Base-by-base conservation (phyloP, 2,113 vertebrate genomes). In the Alligator sinensis region DNA sequence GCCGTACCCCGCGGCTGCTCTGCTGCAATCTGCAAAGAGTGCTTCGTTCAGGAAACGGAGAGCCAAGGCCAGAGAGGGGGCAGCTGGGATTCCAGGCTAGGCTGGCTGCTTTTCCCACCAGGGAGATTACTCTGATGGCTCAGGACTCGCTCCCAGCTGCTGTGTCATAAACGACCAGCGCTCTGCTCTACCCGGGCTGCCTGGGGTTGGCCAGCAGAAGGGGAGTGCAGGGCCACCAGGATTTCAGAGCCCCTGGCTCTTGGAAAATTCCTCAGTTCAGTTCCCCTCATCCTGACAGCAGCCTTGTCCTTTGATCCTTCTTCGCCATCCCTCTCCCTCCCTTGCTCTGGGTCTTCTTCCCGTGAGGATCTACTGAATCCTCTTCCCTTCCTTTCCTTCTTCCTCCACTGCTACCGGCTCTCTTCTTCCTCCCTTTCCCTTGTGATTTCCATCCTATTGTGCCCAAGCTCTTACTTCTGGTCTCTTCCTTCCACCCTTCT, bases 311-410 rank as follows among this genome's bases (percentile, higher is more conserved):
- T 66, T 18, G 15, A 61, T 25, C 63, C 91, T 66, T 72, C 80
- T 34, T 70, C 75, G 74, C 89, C 85, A 86, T 93, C 87, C 97
- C 86, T 94, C 47, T 84, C 18, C 82, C 95, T 91, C 93, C 94
- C 47, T 27, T 6, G 16, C 34, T 14, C 38, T 81, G 11, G 6
- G 16, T 22, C 81, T 28, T 22, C 38, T 55, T n/a, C 24, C 30
- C 12, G 12, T 47, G 34, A 38, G 7, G 19, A 15, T 59, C 77
- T 38, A 19, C 58, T 66, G 16, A 47, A 30, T 7, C 16, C 19
- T 6, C 58, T 27, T 59, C 18, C 24, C 38, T 64, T 34, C 34
- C 63, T 82, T 64, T 82, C 18, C 21, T 27, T 30, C n/a, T 59
- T 76, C 70, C 21, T 30, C 58, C 58, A 59, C 58, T 30, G 55